Conservation (phyloP, 2,888 invertebrate species). For the Eulithis testata region DNA sequence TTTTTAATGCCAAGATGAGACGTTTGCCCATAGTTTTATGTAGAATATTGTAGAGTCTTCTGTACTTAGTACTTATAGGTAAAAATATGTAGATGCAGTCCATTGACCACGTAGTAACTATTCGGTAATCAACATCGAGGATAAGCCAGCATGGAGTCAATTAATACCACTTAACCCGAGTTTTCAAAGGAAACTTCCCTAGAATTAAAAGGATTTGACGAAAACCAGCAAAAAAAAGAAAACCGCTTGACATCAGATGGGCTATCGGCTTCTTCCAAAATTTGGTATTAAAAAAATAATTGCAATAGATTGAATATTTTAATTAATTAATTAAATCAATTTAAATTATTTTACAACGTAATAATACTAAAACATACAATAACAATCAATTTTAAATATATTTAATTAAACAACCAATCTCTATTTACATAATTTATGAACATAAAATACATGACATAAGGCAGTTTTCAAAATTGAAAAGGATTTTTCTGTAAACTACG, state of each 20-base stretch:
- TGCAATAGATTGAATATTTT: slow-evolving; percentile 11
- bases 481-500: background rate
- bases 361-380: background rate
- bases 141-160: no score
- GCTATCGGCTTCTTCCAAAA: no score
- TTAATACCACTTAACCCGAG: no score
- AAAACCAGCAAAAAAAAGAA: background rate
- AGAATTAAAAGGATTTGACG: background rate
- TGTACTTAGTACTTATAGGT: no score
- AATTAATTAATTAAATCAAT: slow-evolving; percentile 4
- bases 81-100: no score
- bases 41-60: no score
- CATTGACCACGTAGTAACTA: no score
- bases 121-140: no score
- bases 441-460: background rate
- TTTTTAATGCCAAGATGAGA: no score
- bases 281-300: background rate
- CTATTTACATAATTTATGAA: slow-evolving; percentile 12
- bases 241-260: no score
- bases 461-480: slow-evolving; percentile 2
- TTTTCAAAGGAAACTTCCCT: no score
- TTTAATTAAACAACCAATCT: background rate
- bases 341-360: slow-evolving; percentile 10
- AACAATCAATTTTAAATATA: background rate
- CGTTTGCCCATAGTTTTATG: no score